These are phyloP conservation scores for Pseudolycoriella hygida DNA, from an alignment of 2,888 invertebrate species.

Conservation along the genomic window DNA sequence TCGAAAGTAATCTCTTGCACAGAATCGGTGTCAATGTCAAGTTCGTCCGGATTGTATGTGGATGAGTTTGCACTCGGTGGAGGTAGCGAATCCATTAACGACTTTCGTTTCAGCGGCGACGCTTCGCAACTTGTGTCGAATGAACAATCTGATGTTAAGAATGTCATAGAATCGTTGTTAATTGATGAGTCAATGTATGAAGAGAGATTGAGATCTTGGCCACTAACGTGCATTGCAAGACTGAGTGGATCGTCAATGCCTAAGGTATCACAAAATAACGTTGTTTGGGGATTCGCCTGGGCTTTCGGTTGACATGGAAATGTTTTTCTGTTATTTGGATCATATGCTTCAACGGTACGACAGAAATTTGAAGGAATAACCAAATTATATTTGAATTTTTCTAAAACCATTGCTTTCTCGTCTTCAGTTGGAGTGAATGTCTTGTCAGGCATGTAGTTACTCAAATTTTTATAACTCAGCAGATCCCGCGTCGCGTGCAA, in stretches of 20 bases:
- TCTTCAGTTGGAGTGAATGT: constrained; percentile 42
- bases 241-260: constrained; percentile 68
- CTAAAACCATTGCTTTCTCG: constrained; percentile 46
- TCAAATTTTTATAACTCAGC: constrained; percentile 47
- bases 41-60: too few species aligned
- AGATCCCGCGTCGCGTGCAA: constrained; percentile 79
- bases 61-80: constrained; percentile 13
- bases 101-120: constrained; percentile 4
- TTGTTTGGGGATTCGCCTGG: constrained; percentile 50
- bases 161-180: neutral
- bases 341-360: constrained; percentile 49
- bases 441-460: constrained; percentile 69
- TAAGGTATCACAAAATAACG: constrained; percentile 43
- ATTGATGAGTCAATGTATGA: constrained; percentile 12
- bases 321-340: constrained; percentile 27
- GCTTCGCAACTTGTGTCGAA: constrained; percentile 5
- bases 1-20: too few species aligned
- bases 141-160: constrained; percentile 2
- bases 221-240: constrained; percentile 36
- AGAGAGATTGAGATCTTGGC: constrained; percentile 25
- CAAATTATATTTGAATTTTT: constrained; percentile 47
- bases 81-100: constrained; percentile 11
- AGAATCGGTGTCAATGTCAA: too few species aligned
- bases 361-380: constrained; percentile 62
- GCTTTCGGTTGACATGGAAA: constrained; percentile 30